phyloP scores from a whole-genome alignment of 2,113 vertebrate species.

The Pantherophis guttatus region DNA sequence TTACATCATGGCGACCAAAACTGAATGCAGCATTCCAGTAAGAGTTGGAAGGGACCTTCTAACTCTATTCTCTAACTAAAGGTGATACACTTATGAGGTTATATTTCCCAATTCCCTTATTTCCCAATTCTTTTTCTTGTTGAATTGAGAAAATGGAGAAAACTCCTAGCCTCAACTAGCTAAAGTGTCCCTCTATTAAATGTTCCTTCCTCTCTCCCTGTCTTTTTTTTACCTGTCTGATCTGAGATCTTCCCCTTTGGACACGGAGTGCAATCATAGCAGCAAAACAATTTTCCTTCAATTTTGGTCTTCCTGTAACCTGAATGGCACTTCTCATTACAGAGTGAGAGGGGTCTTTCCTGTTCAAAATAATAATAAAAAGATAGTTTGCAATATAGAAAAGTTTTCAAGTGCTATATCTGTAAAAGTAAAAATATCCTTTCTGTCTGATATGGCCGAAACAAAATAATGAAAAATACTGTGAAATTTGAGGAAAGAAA shows the following conservation, averaged over 20 bases:
- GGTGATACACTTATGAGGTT: background rate
- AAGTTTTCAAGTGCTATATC: background rate
- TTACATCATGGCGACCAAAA: too few relatives aligned
- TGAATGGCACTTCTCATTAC: background rate
- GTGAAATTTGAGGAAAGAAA: background rate
- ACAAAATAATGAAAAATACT: background rate
- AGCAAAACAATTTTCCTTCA: background rate
- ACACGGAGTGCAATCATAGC: background rate
- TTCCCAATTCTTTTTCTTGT: background rate
- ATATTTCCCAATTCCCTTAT: background rate
- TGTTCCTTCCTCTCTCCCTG: background rate
- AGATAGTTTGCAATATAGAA: background rate
- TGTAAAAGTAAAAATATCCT: background rate
- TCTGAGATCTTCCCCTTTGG: background rate
- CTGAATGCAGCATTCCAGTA: too few relatives aligned
- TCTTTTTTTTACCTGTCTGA: background rate
- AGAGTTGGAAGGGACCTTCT: too few relatives aligned
- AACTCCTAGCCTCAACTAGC: background rate
- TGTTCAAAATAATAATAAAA: background rate
- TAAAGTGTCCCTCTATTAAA: background rate
- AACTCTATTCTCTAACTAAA: background rate
- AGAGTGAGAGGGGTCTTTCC: background rate
- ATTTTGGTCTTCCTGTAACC: background rate
- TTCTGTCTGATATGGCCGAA: background rate
- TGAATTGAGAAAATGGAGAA: background rate